phyloP scores from a whole-genome alignment of 2,797 vertebrate genomes.

The Lates japonicus region DNA sequence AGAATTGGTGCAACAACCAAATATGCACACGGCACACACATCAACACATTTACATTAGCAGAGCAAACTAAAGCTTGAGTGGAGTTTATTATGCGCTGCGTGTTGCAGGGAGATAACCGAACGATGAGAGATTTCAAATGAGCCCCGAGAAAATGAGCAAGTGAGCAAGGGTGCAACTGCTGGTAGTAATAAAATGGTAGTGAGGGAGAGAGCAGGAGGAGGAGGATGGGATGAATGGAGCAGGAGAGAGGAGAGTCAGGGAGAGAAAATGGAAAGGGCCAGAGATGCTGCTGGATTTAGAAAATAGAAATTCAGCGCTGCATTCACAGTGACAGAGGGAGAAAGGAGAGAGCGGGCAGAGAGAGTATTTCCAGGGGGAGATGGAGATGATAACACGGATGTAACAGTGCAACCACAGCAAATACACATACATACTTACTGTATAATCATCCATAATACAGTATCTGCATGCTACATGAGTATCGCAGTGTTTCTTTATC shows the following conservation, averaged over 20 bases:
- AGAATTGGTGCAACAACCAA: constrained; percentile 19
- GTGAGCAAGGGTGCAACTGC: constrained; percentile 15
- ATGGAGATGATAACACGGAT: background rate
- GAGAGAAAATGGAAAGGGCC: constrained; percentile 46
- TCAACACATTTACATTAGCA: constrained; percentile 50
- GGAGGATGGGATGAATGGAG: constrained; percentile 39
- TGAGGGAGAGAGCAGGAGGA: constrained; percentile 8
- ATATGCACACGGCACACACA: constrained; percentile 32
- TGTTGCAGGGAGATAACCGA: constrained; percentile 66
- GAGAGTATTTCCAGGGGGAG: constrained; percentile 1
- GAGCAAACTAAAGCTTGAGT: constrained; percentile 29
- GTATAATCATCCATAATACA: constrained; percentile 36
- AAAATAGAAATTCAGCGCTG: constrained; percentile 42
- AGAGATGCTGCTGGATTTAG: constrained; percentile 55
- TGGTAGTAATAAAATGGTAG: constrained; percentile 54
- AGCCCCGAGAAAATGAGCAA: constrained; percentile 61
- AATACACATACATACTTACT: constrained; percentile 13
- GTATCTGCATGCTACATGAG: background rate
- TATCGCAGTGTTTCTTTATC: constrained; percentile 25
- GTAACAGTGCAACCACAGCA: constrained; percentile 22
- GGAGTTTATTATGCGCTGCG: constrained; percentile 56
- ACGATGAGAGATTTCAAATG: constrained; percentile 68
- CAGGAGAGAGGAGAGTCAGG: constrained; percentile 31
- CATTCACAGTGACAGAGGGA: constrained; percentile 23
- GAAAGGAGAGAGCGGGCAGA: constrained; percentile 19